Evolutionary conservation across 23 tunicate genomes (phyloP).

Genomic region (Phallusia fumigata): DNA sequence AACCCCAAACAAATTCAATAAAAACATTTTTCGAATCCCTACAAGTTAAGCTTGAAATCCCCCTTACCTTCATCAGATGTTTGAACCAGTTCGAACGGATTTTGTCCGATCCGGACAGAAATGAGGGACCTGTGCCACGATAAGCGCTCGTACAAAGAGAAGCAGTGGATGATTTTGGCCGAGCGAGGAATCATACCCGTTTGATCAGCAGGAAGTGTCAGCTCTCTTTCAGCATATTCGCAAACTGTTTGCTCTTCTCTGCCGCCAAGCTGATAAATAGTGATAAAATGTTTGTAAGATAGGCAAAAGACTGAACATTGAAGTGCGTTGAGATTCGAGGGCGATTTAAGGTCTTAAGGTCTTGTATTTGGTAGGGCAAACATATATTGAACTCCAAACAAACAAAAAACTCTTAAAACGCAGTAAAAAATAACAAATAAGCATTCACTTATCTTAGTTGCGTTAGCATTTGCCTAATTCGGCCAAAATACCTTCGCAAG

Average conservation of each 20-base stretch:
- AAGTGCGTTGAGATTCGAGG: no score
- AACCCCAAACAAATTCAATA: no score
- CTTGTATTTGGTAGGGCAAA: no score
- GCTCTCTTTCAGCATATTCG: slow-evolving; percentile 58
- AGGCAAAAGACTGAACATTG: no score
- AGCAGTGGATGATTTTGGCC: slow-evolving; percentile 51
- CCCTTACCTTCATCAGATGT: background rate
- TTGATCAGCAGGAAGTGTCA: slow-evolving; percentile 44
- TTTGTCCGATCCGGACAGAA: slow-evolving; percentile 51
- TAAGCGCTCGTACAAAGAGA: slow-evolving; percentile 63
- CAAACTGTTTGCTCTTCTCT: slow-evolving; percentile 23
- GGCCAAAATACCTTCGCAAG: slow-evolving; percentile 67
- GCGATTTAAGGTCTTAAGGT: no score
- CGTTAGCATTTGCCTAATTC: no score
- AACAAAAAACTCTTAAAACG: no score
- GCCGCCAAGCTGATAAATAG: slow-evolving; percentile 24
- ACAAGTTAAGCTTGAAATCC: background rate
- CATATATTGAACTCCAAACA: no score
- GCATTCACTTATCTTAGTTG: no score
- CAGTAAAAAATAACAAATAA: no score
- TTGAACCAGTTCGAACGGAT: slow-evolving; percentile 58
- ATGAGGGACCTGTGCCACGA: slow-evolving; percentile 72
- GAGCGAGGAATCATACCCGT: slow-evolving; percentile 54
- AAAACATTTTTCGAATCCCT: background rate
- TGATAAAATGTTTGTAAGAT: no score